Percentiles rank a stretch among this genome's conserved stretches.
These are phyloP conservation scores for Cydia splendana DNA, from an alignment of 1,140 invertebrate genomes.

Conservation along the genomic window DNA sequence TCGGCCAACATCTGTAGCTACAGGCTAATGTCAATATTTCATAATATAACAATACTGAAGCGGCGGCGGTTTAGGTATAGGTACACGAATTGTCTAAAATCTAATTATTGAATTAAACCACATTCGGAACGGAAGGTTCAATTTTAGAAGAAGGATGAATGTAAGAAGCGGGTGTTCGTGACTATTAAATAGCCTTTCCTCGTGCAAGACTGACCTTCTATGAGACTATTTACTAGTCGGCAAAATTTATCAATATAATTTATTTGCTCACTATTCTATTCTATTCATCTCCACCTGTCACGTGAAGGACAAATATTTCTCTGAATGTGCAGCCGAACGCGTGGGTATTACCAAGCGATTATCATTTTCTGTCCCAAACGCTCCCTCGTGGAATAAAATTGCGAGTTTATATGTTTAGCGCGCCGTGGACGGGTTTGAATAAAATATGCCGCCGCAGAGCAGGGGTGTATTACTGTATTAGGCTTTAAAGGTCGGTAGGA, in stretches of 20 bases:
- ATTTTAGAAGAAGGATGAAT: no score
- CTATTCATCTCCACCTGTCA: constrained; percentile 16
- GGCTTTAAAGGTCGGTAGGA: constrained; percentile 1
- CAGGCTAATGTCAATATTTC: background rate
- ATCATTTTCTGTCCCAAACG: constrained; percentile 27
- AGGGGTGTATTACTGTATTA: constrained; percentile 10
- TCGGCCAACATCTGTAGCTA: background rate
- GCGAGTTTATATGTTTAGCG: constrained; percentile 29
- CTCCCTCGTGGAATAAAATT: constrained; percentile 18
- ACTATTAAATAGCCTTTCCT: background rate
- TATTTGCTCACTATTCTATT: background rate
- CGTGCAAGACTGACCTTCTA: background rate
- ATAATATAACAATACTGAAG: background rate
- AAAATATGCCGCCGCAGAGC: constrained; percentile 24
- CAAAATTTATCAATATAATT: background rate
- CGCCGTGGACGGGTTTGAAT: constrained; percentile 22
- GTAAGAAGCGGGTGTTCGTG: no score
- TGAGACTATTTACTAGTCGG: background rate
- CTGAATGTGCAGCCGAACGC: background rate
- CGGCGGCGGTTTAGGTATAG: no score
- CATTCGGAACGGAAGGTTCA: no score
- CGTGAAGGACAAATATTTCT: constrained; percentile 14
- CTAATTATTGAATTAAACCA: no score
- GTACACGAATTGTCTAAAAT: no score
- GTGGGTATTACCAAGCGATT: constrained; percentile 3